phyloP scores from a whole-genome alignment of 2,888 invertebrate genomes.

The Dicyrtoma fusca region DNA sequence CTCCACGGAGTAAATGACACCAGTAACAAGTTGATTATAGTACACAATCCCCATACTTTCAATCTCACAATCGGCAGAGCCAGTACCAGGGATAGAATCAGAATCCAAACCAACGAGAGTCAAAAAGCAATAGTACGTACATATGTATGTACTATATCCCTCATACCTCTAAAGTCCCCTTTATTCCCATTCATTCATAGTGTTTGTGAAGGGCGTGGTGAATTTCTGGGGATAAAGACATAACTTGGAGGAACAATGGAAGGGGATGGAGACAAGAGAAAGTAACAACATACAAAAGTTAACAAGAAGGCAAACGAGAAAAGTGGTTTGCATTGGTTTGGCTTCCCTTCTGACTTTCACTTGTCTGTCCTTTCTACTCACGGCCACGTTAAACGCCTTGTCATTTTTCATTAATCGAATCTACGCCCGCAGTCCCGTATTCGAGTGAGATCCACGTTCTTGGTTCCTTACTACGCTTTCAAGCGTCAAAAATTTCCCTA shows the following conservation, averaged over 20 bases:
- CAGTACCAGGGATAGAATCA: not conserved
- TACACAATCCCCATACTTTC: not conserved
- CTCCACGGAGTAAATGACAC: not conserved
- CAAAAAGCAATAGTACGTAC: too few species aligned
- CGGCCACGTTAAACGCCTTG: not conserved
- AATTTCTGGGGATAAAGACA: too few species aligned
- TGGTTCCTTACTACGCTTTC: too few species aligned
- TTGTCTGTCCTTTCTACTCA: not conserved
- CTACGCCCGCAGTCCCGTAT: not conserved
- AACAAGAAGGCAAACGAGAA: not conserved
- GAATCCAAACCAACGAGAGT: not conserved
- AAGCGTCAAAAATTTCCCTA: too few species aligned
- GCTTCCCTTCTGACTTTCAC: constrained; percentile 2
- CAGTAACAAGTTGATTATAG: constrained; percentile 11
- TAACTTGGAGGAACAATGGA: not conserved
- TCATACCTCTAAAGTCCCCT: too few species aligned
- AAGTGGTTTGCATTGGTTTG: not conserved
- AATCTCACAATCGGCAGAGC: not conserved
- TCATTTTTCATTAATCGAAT: constrained; percentile 18
- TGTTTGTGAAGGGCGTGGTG: too few species aligned
- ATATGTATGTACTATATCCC: too few species aligned
- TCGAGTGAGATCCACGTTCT: not conserved
- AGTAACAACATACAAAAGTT: too few species aligned
- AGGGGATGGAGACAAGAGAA: not conserved
- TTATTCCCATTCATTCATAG: too few species aligned